phyloP scores from a whole-genome alignment of 2,113 vertebrate species.

The Hyperopisus bebe region DNA sequence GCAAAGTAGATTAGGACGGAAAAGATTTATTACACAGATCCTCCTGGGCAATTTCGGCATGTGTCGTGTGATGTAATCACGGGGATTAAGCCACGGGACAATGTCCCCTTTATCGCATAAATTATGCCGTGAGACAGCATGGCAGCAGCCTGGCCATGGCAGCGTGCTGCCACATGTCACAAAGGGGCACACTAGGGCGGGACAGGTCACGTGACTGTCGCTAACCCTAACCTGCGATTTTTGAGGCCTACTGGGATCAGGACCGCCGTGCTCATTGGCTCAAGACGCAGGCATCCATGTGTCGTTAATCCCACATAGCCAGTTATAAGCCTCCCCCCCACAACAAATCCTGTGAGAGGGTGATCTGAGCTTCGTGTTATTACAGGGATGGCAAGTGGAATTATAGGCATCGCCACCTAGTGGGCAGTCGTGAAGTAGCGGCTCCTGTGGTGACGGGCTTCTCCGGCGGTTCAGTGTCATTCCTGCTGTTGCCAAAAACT shows the following conservation, averaged over 20 bases:
- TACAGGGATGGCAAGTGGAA: constrained; percentile 26
- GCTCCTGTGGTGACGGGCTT: not conserved
- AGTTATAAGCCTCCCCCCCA: constrained; percentile 25
- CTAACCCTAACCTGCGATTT: constrained; percentile 3
- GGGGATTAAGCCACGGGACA: constrained; percentile 49
- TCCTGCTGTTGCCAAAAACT: not conserved
- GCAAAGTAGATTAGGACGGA: constrained; percentile 41
- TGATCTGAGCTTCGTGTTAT: constrained; percentile 35
- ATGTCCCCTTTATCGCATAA: constrained; percentile 48
- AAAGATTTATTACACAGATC: constrained; percentile 35
- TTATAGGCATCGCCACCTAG: constrained; percentile 18
- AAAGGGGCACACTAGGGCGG: not conserved
- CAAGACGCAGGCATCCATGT: constrained; percentile 14
- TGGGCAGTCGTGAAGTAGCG: not conserved
- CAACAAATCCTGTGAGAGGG: not conserved
- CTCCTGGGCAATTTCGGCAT: constrained; percentile 50
- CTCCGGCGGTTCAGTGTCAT: not conserved
- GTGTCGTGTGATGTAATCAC: constrained; percentile 61
- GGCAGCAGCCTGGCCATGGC: constrained; percentile 5
- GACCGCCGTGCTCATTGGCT: not conserved
- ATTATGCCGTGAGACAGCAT: constrained; percentile 43
- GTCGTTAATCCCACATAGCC: constrained; percentile 33
- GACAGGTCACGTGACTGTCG: not conserved
- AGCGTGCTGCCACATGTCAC: constrained; percentile 12
- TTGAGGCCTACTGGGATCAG: constrained; percentile 15